Evolutionary conservation across 2,797 vertebrate species (phyloP).

Genomic region (Labeo calbasu): DNA sequence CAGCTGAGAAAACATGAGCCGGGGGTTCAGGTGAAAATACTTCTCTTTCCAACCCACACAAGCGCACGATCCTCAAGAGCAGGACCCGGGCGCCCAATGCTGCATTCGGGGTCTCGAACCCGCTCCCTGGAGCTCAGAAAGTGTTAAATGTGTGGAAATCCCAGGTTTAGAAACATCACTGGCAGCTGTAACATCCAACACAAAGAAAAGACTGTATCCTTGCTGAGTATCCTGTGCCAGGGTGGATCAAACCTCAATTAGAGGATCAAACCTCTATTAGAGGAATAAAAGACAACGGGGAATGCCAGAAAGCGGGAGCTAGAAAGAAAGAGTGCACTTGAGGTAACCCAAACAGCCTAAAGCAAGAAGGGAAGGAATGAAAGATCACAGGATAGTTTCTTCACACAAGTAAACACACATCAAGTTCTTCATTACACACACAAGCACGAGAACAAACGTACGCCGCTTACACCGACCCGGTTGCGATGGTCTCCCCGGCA

Average conservation of each 20-base stretch:
- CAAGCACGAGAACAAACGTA: slow-evolving; percentile 16
- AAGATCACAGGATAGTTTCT: slow-evolving; percentile 23
- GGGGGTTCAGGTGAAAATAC: slow-evolving; percentile 32
- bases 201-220: slow-evolving; percentile 31
- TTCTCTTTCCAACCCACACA: slow-evolving; percentile 19
- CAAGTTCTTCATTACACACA: slow-evolving; percentile 17
- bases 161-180: slow-evolving; percentile 31
- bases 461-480: slow-evolving; percentile 23
- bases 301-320: slow-evolving; percentile 10
- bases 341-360: slow-evolving; percentile 10
- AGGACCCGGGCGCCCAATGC: not conserved
- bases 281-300: slow-evolving; percentile 66
- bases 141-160: slow-evolving; percentile 34
- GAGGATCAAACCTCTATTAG: slow-evolving; percentile 66
- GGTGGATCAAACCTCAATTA: slow-evolving; percentile 60
- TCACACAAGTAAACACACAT: slow-evolving; percentile 24
- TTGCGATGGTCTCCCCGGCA: slow-evolving; percentile 3
- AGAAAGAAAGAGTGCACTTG: slow-evolving; percentile 22
- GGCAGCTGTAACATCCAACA: slow-evolving; percentile 28
- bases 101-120: not conserved
- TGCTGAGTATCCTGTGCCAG: slow-evolving; percentile 51
- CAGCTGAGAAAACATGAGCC: slow-evolving; percentile 57
- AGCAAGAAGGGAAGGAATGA: slow-evolving; percentile 4
- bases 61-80: not conserved
- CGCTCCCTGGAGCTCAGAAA: not conserved